Percentiles rank a stretch among this genome's conserved stretches.
These are phyloP conservation scores for Procavia capensis DNA, from an alignment of 2,113 vertebrate genomes.

Conservation along the genomic window DNA sequence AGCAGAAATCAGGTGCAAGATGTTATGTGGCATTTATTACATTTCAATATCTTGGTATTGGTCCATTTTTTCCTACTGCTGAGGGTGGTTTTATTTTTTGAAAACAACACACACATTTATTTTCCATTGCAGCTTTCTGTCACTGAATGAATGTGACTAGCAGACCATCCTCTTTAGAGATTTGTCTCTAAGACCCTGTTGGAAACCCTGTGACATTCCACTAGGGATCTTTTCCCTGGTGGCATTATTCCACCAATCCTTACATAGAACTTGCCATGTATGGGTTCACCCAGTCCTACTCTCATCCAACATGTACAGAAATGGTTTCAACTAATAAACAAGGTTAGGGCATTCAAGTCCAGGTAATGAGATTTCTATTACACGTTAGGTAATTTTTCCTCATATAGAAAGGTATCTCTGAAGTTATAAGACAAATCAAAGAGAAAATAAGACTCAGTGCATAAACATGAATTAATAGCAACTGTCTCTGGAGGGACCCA, in stretches of 20 bases:
- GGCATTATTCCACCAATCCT: fast-evolving
- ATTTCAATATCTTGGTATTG: not conserved
- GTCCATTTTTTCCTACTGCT: not conserved
- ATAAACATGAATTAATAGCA: not conserved
- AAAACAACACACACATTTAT: not conserved
- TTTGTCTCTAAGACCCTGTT: fast-evolving
- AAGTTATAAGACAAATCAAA: not conserved
- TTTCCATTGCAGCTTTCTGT: not conserved
- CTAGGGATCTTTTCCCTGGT: fast-evolving
- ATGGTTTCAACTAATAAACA: not conserved
- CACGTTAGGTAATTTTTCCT: not conserved
- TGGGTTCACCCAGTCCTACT: no score
- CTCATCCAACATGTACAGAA: fast-evolving
- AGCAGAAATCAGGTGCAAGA: not conserved
- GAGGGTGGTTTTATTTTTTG: not conserved
- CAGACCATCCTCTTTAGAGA: not conserved
- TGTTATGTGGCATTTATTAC: not conserved
- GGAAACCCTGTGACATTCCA: fast-evolving
- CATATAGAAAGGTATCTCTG: not conserved
- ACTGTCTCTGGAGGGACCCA: not conserved
- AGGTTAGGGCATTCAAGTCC: not conserved
- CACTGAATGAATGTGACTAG: not conserved
- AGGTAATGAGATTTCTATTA: not conserved
- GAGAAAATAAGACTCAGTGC: not conserved
- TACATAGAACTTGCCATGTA: fast-evolving